A percentile compares a stretch with the other conserved stretches of the same genome.
These are phyloP conservation scores for Tenrec ecaudatus DNA, from an alignment of 2,113 vertebrate species.

Conservation along the genomic window DNA sequence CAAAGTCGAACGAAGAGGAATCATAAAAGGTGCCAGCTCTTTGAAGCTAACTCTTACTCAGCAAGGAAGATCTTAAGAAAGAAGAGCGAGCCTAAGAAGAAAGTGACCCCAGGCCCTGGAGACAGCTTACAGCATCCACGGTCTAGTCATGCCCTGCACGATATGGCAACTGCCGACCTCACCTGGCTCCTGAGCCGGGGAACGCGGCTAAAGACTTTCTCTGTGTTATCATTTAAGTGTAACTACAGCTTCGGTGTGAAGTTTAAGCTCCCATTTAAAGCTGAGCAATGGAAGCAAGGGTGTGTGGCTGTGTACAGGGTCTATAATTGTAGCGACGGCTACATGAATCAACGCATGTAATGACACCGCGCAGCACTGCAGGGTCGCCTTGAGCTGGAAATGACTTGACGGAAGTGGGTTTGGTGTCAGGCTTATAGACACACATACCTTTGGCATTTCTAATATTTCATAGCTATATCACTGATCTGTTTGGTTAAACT, in stretches of 20 bases:
- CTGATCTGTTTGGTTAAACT: background rate
- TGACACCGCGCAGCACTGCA: background rate
- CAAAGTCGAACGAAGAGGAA: background rate
- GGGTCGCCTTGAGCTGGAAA: background rate
- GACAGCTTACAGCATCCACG: background rate
- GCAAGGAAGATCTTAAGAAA: background rate
- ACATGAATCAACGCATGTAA: background rate
- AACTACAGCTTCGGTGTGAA: background rate
- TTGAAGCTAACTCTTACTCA: constrained; percentile 17
- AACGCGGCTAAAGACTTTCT: background rate
- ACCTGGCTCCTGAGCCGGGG: background rate
- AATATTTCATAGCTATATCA: background rate
- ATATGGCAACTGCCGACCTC: background rate
- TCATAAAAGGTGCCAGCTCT: background rate
- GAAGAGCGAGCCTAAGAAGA: constrained; percentile 22
- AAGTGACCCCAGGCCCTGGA: background rate
- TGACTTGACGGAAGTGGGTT: background rate
- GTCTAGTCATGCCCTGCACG: background rate
- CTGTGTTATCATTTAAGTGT: background rate
- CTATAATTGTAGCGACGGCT: background rate
- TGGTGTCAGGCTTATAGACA: background rate
- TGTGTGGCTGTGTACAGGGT: background rate
- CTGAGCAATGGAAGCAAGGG: background rate
- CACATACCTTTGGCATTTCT: background rate
- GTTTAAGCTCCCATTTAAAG: background rate